A percentile compares a stretch with the other conserved stretches of the same genome.
Evolutionary conservation across 2,797 vertebrate genomes (phyloP).

Genomic region (Enoplosus armatus): DNA sequence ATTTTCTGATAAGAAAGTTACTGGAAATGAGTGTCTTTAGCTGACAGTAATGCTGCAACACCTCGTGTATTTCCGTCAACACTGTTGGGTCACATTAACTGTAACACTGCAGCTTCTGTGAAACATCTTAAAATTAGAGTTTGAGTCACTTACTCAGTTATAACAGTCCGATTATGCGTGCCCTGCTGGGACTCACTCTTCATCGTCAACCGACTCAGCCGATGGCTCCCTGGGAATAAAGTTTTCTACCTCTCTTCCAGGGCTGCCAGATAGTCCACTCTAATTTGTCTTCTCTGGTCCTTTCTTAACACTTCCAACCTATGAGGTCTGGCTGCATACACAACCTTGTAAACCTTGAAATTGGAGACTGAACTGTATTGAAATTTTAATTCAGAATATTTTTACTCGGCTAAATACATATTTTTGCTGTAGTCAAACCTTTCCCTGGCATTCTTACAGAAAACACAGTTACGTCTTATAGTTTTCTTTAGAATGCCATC

Average conservation of each 20-base stretch:
- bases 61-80: background rate
- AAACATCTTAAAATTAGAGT: background rate
- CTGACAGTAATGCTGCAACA: background rate
- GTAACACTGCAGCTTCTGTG: background rate
- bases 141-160: background rate
- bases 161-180: background rate
- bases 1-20: background rate
- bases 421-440: background rate
- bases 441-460: background rate
- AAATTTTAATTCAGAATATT: background rate
- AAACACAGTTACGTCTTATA: too few relatives aligned
- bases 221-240: conserved; percentile 13
- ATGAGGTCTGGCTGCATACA: background rate
- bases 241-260: conserved; percentile 7
- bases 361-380: background rate
- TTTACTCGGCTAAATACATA: background rate
- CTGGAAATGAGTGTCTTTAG: background rate
- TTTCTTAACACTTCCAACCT: conserved; percentile 14
- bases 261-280: conserved; percentile 37
- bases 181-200: background rate
- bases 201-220: conserved; percentile 17
- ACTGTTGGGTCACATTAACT: background rate
- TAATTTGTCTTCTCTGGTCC: conserved; percentile 12
- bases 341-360: too few relatives aligned
- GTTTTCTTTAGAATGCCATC: too few relatives aligned